Evolutionary conservation across 2,113 vertebrate species (phyloP).

Genomic region (Ondatra zibethicus): DNA sequence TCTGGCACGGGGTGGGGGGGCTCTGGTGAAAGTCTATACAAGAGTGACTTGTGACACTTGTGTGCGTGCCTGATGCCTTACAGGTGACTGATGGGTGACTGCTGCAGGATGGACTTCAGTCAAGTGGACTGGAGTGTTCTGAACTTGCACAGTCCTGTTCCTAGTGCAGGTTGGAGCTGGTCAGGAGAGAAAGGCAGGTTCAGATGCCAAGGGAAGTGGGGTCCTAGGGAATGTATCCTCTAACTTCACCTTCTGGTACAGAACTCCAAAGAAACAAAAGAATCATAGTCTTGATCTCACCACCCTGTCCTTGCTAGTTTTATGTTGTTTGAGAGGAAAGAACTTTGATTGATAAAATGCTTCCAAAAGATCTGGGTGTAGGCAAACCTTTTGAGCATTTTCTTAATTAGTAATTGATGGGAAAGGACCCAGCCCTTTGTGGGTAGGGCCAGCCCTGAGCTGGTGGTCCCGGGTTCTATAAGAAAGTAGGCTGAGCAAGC

Average conservation of each 20-base stretch:
- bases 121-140: background rate
- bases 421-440: background rate
- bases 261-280: background rate
- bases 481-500: background rate
- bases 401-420: background rate
- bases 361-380: background rate
- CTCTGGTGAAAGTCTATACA: background rate
- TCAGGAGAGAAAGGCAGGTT: background rate
- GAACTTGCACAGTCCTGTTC: background rate
- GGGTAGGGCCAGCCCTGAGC: background rate
- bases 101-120: background rate
- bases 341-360: background rate
- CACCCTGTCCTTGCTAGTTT: background rate
- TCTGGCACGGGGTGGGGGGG: background rate
- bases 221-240: rapidly evolving
- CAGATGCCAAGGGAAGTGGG: background rate
- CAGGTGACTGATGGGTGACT: no score
- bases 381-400: background rate
- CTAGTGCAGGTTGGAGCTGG: background rate
- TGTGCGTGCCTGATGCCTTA: background rate
- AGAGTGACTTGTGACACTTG: background rate
- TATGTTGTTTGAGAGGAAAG: background rate
- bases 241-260: no score
- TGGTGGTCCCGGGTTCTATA: background rate
- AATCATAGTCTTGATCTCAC: background rate